A percentile compares a stretch with the other conserved stretches of the same genome.
Evolutionary conservation across 2,797 vertebrate species (phyloP).

Genomic region (Chelmon rostratus): DNA sequence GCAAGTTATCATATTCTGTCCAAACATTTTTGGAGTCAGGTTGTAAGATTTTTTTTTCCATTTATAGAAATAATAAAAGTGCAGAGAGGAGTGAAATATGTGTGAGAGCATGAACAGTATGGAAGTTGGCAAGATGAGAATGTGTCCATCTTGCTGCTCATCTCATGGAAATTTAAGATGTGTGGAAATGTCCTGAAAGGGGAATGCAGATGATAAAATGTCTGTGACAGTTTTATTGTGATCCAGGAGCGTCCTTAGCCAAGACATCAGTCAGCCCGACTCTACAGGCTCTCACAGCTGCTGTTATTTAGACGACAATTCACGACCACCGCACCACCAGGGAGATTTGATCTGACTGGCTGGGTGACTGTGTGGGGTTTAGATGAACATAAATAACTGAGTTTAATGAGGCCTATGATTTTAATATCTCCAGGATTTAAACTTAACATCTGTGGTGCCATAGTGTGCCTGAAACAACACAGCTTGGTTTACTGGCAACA

Average conservation of each 20-base stretch:
- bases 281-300: slow-evolving; percentile 73
- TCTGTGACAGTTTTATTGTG: slow-evolving; percentile 82
- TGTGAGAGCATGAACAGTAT: slow-evolving; percentile 18
- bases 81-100: slow-evolving; percentile 25
- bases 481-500: slow-evolving; percentile 59
- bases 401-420: slow-evolving; percentile 80
- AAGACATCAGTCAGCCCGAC: slow-evolving; percentile 66
- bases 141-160: slow-evolving; percentile 60
- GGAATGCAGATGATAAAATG: slow-evolving; percentile 76
- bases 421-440: slow-evolving; percentile 69
- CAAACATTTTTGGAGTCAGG: too few species aligned
- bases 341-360: slow-evolving; percentile 69
- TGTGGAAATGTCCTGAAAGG: slow-evolving; percentile 67
- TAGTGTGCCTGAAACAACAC: slow-evolving; percentile 59
- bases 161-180: slow-evolving; percentile 77
- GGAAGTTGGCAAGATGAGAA: slow-evolving; percentile 41
- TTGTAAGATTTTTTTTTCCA: slow-evolving; percentile 2
- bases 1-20: too few species aligned
- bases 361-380: slow-evolving; percentile 22
- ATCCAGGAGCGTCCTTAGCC: slow-evolving; percentile 70
- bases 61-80: slow-evolving; percentile 32
- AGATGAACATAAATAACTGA: slow-evolving; percentile 80
- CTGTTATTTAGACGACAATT: slow-evolving; percentile 80
- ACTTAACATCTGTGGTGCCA: slow-evolving; percentile 68
- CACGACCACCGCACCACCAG: slow-evolving; percentile 62